phyloP scores from a whole-genome alignment of 2,797 vertebrate species.

The Microctenopoma lineatum region DNA sequence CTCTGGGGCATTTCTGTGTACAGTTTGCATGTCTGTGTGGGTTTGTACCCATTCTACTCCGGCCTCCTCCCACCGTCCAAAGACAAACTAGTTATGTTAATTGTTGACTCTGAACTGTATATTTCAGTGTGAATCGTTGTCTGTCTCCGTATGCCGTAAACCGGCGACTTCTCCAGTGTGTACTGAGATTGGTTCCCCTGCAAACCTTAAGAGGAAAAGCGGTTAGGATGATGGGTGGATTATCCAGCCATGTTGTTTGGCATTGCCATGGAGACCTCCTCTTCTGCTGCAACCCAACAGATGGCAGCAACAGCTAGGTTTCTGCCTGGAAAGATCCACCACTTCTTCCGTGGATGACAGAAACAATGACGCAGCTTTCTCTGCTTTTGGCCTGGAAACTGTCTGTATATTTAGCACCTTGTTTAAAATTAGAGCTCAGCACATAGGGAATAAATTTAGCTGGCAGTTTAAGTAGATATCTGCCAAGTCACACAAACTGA shows the following conservation, averaged over 20 bases:
- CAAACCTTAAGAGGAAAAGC: no score
- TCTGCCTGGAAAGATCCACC: conserved; percentile 33
- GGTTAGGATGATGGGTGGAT: conserved; percentile 1
- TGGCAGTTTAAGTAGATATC: conserved; percentile 67
- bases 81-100: no score
- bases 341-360: conserved; percentile 54
- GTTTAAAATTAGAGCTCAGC: conserved; percentile 76
- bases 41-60: no score
- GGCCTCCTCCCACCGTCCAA: no score
- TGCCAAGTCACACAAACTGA: conserved; percentile 67
- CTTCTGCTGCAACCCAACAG: conserved; percentile 59
- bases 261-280: conserved; percentile 60
- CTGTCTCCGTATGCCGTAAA: no score
- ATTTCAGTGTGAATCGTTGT: no score
- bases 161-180: no score
- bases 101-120: no score
- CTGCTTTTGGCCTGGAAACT: conserved; percentile 84
- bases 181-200: no score
- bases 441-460: conserved; percentile 69
- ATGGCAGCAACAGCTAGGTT: conserved; percentile 68
- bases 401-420: conserved; percentile 80
- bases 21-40: no score
- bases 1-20: no score
- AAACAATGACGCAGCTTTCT: conserved; percentile 80
- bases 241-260: conserved; percentile 49